These are phyloP conservation scores for Cyphomyrmex costatus DNA, from an alignment of 1,140 invertebrate species.

Conservation along the genomic window DNA sequence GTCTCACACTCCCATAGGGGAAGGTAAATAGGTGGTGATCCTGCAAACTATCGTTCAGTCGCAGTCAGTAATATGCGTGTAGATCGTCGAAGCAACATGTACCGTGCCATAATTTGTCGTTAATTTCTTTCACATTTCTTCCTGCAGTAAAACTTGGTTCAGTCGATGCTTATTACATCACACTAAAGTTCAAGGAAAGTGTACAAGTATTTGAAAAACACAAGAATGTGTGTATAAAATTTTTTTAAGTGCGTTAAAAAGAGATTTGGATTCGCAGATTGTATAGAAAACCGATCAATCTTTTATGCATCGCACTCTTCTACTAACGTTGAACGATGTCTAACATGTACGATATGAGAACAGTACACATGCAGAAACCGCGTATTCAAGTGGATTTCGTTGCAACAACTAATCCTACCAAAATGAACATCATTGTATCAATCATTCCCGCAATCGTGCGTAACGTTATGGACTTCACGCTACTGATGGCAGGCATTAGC, in stretches of 20 bases:
- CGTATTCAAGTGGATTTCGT: background rate
- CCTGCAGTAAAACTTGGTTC: background rate
- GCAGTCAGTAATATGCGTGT: constrained; percentile 25
- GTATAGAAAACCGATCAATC: background rate
- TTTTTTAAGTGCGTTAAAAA: background rate
- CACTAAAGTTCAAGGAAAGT: background rate
- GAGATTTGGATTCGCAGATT: background rate
- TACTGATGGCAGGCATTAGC: constrained; percentile 67
- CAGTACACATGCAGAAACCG: background rate
- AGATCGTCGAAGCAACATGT: constrained; percentile 20
- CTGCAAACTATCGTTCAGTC: background rate
- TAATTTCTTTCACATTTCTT: constrained; percentile 16
- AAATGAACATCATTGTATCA: constrained; percentile 56
- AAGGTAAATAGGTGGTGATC: constrained; percentile 18
- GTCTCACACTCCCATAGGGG: constrained; percentile 46
- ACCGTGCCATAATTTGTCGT: background rate
- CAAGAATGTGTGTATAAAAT: background rate
- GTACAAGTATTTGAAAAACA: background rate
- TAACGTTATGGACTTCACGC: constrained; percentile 61
- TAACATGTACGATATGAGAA: background rate
- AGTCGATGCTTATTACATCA: background rate
- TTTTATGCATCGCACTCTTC: too few species aligned
- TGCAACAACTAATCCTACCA: constrained; percentile 7
- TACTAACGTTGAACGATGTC: background rate
- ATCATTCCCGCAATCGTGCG: background rate